Evolutionary conservation across 2,797 vertebrate genomes (phyloP), one percentile per base, ranked within the genome.

Genomic region (Gallinago solitaria): DNA sequence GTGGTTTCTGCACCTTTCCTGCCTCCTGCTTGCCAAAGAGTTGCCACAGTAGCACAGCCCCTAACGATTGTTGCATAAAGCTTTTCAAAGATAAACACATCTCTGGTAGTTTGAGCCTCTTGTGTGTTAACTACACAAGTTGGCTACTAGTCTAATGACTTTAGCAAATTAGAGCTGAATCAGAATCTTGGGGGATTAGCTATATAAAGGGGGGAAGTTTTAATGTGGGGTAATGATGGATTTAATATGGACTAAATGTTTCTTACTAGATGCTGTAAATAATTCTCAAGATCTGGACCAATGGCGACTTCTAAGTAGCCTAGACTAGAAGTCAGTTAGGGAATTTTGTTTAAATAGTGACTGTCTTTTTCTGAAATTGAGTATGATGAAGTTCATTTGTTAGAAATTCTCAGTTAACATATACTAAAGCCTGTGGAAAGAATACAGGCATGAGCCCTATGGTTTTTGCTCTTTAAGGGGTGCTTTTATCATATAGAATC

Each of bases 51-150:
- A 30, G 8, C 4, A 2, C 35, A 6, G 43, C 21, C 18, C 27
- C 0, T 9, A 18, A 17, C 0, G 25, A 0, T 33, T 3, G 13
- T 12, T 18, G 20, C 6, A 4, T n/a, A 37, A 45, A 81, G 59
- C 17, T 35, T 24, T 59, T 37, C 23, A 43, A 45, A 11, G 14
- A 9, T 4, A 37, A 33, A 30, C 39, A 33, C 5, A 5, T 12
- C 16, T 39, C 33, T 2, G 0, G 1, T 33, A 30, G 23, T 53
- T 53, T 21, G 39, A 48, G 33, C 41, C 24, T 24, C 3, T 0
- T 2, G 30, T 41, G 33, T 30, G 25, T 35, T 23, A 23, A 27
- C 51, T 35, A 2, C 5, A 1, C 9, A 5, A 18, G 20, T 20
- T 35, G 30, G 33, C 43, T 50, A 3, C 11, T 9, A 5, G 17